These are phyloP conservation scores for Labia minor DNA, from an alignment of 2,888 invertebrate genomes.

Conservation along the genomic window DNA sequence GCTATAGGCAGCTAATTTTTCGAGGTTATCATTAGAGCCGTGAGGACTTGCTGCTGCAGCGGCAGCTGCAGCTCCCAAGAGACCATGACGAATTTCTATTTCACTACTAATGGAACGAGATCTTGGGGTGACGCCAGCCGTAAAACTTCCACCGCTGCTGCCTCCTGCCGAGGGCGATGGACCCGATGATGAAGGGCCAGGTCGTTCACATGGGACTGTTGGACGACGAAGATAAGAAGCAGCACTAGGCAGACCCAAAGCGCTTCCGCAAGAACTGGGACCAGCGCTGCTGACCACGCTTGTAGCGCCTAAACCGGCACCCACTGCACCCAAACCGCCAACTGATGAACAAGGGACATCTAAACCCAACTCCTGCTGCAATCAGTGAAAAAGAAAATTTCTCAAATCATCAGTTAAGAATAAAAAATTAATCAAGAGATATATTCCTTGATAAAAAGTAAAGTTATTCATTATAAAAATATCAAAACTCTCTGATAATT, in stretches of 20 bases:
- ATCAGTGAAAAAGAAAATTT: too few relatives aligned
- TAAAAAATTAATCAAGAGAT: too few relatives aligned
- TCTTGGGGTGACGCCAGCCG: constrained; percentile 26
- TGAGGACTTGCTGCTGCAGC: constrained; percentile 28
- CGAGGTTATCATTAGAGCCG: constrained; percentile 31
- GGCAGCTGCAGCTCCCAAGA: constrained; percentile 23
- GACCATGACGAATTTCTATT: constrained; percentile 27
- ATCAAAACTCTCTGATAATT: too few relatives aligned
- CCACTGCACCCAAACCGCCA: not conserved
- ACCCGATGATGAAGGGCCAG: constrained; percentile 26
- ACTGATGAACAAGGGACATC: not conserved
- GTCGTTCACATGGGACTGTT: constrained; percentile 33
- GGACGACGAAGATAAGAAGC: constrained; percentile 23
- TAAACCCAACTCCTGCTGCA: not conserved
- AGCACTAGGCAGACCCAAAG: constrained; percentile 15
- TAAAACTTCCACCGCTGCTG: constrained; percentile 13
- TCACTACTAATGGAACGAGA: constrained; percentile 31
- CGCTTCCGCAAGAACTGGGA: not conserved
- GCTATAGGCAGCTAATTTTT: constrained; percentile 29
- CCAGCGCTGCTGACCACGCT: constrained; percentile 16
- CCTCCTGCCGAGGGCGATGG: constrained; percentile 27
- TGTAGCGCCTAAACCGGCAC: constrained; percentile 7
- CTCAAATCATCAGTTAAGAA: too few relatives aligned
- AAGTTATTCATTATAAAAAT: too few relatives aligned
- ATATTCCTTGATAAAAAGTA: too few relatives aligned